These are phyloP conservation scores for Octonoba sinensis DNA, from an alignment of 2,888 invertebrate genomes.

Conservation along the genomic window DNA sequence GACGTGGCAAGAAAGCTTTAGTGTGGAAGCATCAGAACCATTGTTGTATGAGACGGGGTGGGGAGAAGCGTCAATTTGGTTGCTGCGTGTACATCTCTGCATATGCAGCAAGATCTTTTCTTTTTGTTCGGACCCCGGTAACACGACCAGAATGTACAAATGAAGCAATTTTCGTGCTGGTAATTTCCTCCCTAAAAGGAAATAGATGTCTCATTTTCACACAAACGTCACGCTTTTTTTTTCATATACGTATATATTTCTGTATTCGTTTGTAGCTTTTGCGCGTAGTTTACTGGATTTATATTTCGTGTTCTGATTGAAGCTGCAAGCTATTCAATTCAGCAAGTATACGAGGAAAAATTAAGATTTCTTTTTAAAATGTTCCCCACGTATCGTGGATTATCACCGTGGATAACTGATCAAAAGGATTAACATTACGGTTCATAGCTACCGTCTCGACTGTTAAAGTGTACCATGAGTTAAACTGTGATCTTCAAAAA, in stretches of 20 bases:
- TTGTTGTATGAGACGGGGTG: too few species aligned
- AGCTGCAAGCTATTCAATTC: too few species aligned
- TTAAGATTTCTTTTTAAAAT: too few species aligned
- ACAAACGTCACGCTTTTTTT: conserved; percentile 7
- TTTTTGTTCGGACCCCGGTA: neutral
- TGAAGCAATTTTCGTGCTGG: conserved; percentile 38
- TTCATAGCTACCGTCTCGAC: too few species aligned
- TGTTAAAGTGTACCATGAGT: too few species aligned
- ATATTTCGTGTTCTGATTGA: too few species aligned
- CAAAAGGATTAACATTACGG: too few species aligned
- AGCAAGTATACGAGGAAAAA: too few species aligned
- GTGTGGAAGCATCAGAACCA: neutral
- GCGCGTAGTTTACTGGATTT: conserved; percentile 20
- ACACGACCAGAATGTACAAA: conserved; percentile 18
- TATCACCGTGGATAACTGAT: too few species aligned
- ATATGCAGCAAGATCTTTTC: neutral
- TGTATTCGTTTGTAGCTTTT: conserved; percentile 23
- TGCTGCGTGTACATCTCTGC: conserved; percentile 9
- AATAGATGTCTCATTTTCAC: conserved; percentile 28
- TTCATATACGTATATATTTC: neutral
- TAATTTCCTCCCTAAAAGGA: conserved; percentile 44
- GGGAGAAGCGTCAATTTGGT: neutral
- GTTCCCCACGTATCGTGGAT: too few species aligned
- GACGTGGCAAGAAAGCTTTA: conserved; percentile 45
- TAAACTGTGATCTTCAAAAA: too few species aligned